Evolutionary conservation across 1,140 invertebrate genomes (phyloP), one percentile per base, ranked within the genome.

Genomic region (Microplitis demolitor): DNA sequence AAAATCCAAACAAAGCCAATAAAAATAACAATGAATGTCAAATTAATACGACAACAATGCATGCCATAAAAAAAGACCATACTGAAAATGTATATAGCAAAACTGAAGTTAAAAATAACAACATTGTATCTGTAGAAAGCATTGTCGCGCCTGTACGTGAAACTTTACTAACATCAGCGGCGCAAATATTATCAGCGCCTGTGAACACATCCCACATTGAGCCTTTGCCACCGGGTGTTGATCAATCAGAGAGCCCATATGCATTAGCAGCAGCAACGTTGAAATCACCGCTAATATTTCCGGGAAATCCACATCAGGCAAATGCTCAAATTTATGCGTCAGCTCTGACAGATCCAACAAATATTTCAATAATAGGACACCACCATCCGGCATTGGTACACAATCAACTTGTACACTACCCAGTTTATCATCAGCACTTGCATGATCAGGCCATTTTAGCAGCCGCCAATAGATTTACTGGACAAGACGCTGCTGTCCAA

Each of bases 211-310:
- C 80, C 5, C 77, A 75, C 24, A 76, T 50, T 14, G 85, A 89
- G 72, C 88, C 89, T 24, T 70, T 89, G 13, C 88, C 89, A 33
- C 88, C 88, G 6, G 89, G 89, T 5, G 88, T 90, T 0, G 89
- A 90, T 72, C 76, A 85, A 53, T 77, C 85, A 3, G 87, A 88
- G 58, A 77, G 84, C n/a, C 74, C 82, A 2, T 86, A 84, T 24
- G 58, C 81, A 8, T 62, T 83, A 5, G 58, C 75, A 5, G 77
- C 78, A 8, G 71, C 77, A 1, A 73, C 79, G 4, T 74, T 83
- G 13, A 79, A 82, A 16, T 76, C 78, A 71, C 77, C 66, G 72
- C 78, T 13, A 82, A 74, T 86, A 0, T 87, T 85, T 56, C 78
- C 81, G 0, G 72, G 82, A 33, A 74, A 79, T 8, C 78, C 82